Conservation (phyloP, 2,113 vertebrate genomes). For the Turnix velox region DNA sequence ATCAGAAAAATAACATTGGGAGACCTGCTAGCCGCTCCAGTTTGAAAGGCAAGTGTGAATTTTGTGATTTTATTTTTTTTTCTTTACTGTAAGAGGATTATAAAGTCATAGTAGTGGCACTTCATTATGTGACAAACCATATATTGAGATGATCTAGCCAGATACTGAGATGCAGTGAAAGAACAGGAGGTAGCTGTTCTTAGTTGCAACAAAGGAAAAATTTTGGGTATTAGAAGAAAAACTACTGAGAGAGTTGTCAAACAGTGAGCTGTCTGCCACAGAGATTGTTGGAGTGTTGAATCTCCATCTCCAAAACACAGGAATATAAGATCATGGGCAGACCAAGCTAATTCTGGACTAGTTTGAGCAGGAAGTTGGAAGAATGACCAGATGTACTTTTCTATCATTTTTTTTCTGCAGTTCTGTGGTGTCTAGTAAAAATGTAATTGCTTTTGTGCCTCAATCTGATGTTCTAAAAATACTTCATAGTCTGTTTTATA, state of each 20-base stretch:
- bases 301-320: background rate
- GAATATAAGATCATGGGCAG: background rate
- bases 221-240: background rate
- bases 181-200: rapidly evolving
- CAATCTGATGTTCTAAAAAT: background rate
- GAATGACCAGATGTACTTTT: background rate
- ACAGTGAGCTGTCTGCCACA: background rate
- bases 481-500: background rate
- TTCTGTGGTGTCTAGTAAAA: background rate
- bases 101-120: background rate
- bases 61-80: background rate
- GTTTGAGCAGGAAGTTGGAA: background rate
- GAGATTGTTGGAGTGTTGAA: background rate
- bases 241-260: background rate
- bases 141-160: background rate
- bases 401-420: rapidly evolving
- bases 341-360: background rate
- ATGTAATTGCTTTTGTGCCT: background rate
- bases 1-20: slow-evolving; percentile 78
- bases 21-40: slow-evolving; percentile 72
- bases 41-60: slow-evolving; percentile 76
- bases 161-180: background rate
- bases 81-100: background rate
- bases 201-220: background rate
- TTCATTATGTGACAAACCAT: background rate